Base-by-base conservation (phyloP, 2,888 invertebrate species). In the Stictocephala bisonia region DNA sequence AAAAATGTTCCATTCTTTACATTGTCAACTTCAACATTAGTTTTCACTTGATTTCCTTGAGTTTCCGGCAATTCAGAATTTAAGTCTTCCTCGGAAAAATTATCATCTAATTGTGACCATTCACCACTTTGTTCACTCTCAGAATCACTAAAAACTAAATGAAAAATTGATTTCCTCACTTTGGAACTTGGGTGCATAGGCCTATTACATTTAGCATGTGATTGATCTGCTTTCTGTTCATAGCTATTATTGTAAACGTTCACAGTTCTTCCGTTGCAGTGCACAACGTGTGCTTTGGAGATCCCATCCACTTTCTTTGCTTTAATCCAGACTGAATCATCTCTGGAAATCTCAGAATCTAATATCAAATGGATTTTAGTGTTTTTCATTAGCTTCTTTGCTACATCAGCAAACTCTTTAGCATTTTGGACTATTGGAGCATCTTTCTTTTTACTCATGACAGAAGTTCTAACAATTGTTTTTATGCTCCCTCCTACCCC, bases 331-430 rank as follows among this genome's bases (percentile, higher is more conserved):
- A 66, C 66, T 66, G 44, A 11, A 66, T 66, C 44, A 13, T 66
- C 26, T 66, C 66, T 64, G 48, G 66, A 44, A 66, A 66, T 66
- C 22, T 66, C 66, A 11, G 22, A 26, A n/a, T 66, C 44, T n/a
- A 3, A 27, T 26, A 66, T 66, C 44, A 48, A 15, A n/a, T 26
- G 22, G 7, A 66, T 1, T 3, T 66, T 6, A n/a, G 66, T 66
- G 7, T 11, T 26, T 48, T 22, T 24, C 48, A 66, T 66, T 2
- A 66, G 44, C 26, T 66, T 66, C 22, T 66, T 66, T 1, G 44
- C 26, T 1, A 66, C 0, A 26, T 66, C 44, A n/a, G 26, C 24
- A 35, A 64, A 64, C 35, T 40, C 1, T 2, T 4, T 20, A 6
- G 40, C 40, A 13, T 40, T 64, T 64, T 40, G 22, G 20, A 64